These are phyloP conservation scores for Gouania willdenowi DNA, from an alignment of 2,797 vertebrate species.

Conservation along the genomic window DNA sequence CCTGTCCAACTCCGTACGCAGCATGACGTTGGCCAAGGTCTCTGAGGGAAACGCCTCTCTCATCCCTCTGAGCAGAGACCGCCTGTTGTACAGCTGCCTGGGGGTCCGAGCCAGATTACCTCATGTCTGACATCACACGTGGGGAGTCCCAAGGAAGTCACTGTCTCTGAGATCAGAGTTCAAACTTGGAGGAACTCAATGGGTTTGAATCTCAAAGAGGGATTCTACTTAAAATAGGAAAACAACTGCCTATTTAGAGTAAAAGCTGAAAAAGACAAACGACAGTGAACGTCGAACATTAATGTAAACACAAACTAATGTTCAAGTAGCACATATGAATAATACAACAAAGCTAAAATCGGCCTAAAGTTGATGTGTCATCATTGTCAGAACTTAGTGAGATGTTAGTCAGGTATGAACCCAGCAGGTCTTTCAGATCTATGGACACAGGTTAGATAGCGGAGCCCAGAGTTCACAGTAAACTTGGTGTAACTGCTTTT, in stretches of 20 bases:
- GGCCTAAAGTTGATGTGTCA: too few relatives aligned
- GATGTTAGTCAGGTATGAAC: too few relatives aligned
- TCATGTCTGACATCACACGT: constrained; percentile 44
- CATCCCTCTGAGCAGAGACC: constrained; percentile 5
- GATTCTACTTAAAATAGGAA: too few relatives aligned
- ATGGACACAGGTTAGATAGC: too few relatives aligned
- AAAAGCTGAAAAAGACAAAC: background rate
- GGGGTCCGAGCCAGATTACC: constrained; percentile 27
- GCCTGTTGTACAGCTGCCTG: constrained; percentile 35
- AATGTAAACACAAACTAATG: background rate
- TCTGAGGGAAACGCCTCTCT: constrained; percentile 26
- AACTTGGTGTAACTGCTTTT: too few relatives aligned
- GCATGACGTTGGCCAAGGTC: constrained; percentile 13
- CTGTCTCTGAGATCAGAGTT: constrained; percentile 14
- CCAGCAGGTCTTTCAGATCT: too few relatives aligned
- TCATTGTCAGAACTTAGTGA: too few relatives aligned
- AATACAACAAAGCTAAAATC: too few relatives aligned
- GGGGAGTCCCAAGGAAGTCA: constrained; percentile 35
- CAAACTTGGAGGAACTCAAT: background rate
- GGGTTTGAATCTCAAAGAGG: constrained; percentile 1
- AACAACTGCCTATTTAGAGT: background rate
- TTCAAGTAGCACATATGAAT: background rate
- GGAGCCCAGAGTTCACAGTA: too few relatives aligned
- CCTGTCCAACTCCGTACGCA: constrained; percentile 40
- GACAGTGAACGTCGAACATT: background rate